Base-by-base conservation (phyloP, 1,140 invertebrate species). In the Drosophila navojoa region DNA sequence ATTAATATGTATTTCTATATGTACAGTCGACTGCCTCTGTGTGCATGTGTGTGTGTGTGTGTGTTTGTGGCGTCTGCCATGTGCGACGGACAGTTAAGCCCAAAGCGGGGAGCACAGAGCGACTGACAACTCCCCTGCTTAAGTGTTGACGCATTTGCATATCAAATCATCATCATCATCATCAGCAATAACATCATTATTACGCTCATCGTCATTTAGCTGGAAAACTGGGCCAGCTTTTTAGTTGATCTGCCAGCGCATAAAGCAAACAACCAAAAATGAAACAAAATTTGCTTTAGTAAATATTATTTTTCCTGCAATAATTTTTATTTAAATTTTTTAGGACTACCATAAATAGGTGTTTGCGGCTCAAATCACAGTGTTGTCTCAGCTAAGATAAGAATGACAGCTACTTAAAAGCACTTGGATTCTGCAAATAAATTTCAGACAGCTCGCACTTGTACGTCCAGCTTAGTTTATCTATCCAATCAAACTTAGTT, bases 1-100 rank as follows among this genome's bases (percentile, higher is more conserved):
- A 76, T 76, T 68, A 73, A 76, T 73, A 73, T 73, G 63, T 72
- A 73, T 67, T 76, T 73, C 64, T 71, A 64, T 71, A 71, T 49
- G 40, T 47, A 42, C n/a, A 55, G 50, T 19, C 15, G 15, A 19
- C 42, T 19, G 15, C 3, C 2, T 38, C 27, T 29, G 4, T 29
- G 4, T 29, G 4, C 5, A 29, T 29, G 4, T 29, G 27, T 38
- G 35, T 38, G 10, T 38, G 35, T 38, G 35, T 38, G 35, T 38
- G 35, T 38, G 35, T 38, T 10, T 64, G 10, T 22, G 38, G 44
- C 38, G 54, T 57, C 40, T 59, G 44, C 10, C 53, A 53, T 45
- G 27, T 57, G 52, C 61, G 54, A 50, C 45, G 11, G n/a, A 11
- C 44, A 32, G 40, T 44, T 25, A 47, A 59, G 42, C 27, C 22